Percentiles rank a stretch among this genome's conserved stretches.
Evolutionary conservation across 2,797 vertebrate genomes (phyloP).

Genomic region (Enteromius afrohamiltoni): DNA sequence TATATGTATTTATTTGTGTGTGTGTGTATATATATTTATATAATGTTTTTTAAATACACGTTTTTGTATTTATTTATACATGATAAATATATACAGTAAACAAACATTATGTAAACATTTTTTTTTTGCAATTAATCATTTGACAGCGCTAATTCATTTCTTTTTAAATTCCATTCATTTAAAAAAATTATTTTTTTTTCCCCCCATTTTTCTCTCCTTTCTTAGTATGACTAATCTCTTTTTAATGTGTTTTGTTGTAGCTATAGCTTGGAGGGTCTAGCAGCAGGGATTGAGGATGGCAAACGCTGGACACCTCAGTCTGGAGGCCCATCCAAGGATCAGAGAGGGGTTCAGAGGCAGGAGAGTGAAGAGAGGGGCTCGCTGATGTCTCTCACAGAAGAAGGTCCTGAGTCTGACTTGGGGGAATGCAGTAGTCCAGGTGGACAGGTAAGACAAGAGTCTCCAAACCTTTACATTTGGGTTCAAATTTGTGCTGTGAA

Average conservation of each 20-base stretch:
- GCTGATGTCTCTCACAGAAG: conserved; percentile 87
- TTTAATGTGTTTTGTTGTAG: conserved; percentile 68
- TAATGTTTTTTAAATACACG: too few species aligned
- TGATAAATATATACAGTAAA: too few species aligned
- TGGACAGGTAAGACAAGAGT: conserved; percentile 77
- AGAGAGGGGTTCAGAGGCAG: conserved; percentile 66
- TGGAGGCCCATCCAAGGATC: conserved; percentile 72
- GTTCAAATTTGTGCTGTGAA: too few species aligned
- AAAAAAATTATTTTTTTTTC: too few species aligned
- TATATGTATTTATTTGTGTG: too few species aligned
- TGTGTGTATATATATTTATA: too few species aligned
- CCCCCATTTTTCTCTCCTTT: too few species aligned
- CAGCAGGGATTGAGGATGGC: conserved; percentile 75
- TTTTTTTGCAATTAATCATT: too few species aligned
- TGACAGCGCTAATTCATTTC: neutral
- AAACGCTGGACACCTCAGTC: conserved; percentile 73
- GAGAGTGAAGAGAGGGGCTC: conserved; percentile 83
- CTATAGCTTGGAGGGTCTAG: conserved; percentile 95
- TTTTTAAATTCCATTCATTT: too few species aligned
- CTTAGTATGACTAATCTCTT: neutral
- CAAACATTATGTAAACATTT: too few species aligned
- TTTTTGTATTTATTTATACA: too few species aligned
- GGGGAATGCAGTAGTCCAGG: conserved; percentile 74
- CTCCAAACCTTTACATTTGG: neutral
- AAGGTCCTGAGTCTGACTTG: conserved; percentile 81